Conservation (phyloP, 2,113 vertebrate species). For the Corythornis vintsioides region DNA sequence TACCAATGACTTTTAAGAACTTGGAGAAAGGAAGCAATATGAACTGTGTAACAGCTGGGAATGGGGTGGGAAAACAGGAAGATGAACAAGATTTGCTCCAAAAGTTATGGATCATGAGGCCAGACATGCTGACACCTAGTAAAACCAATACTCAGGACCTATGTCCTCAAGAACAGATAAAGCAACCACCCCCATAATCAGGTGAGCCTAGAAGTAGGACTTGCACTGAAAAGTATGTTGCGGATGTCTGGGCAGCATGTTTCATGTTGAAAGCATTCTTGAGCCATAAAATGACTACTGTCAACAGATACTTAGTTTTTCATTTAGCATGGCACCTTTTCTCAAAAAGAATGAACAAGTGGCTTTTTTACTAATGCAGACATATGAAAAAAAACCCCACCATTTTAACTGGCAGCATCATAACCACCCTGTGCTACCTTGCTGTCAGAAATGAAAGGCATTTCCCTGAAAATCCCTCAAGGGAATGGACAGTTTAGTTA, state of each 20-base stretch:
- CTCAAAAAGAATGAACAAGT: neutral
- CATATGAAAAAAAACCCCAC: rapidly evolving
- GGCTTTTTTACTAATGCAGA: neutral
- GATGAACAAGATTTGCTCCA: neutral
- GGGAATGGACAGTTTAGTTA: neutral
- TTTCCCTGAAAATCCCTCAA: neutral
- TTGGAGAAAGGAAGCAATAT: neutral
- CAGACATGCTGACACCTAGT: neutral
- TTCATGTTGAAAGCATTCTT: neutral
- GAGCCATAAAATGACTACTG: neutral
- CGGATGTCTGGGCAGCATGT: neutral
- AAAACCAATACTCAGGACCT: neutral
- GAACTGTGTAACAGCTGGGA: neutral
- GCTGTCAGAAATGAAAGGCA: neutral
- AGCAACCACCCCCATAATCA: neutral
- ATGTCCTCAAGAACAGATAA: neutral
- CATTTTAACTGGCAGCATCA: neutral
- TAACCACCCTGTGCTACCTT: neutral
- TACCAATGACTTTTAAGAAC: neutral
- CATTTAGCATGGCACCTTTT: neutral
- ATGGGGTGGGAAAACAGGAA: neutral
- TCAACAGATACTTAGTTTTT: neutral
- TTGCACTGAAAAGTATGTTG: rapidly evolving
- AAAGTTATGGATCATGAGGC: neutral
- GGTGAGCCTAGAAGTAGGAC: neutral